phyloP scores from a whole-genome alignment of 2,888 invertebrate species.

The Portevinia maculata region DNA sequence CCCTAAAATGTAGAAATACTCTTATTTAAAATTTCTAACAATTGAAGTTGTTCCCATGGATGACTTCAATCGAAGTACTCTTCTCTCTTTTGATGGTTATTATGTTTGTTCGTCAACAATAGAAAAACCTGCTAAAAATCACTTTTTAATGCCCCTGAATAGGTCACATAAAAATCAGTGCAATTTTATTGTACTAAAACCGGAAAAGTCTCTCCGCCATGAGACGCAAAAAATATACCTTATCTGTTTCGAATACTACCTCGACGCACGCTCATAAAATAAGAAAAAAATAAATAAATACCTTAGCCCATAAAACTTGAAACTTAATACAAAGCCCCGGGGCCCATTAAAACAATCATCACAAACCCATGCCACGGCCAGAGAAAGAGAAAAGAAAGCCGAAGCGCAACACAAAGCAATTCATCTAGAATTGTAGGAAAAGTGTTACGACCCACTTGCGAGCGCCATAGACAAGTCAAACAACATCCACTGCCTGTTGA shows the following conservation, averaged over 20 bases:
- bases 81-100: background rate
- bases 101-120: slow-evolving; percentile 4
- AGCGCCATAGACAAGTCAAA: slow-evolving; percentile 45
- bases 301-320: slow-evolving; percentile 43
- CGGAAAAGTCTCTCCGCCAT: slow-evolving; percentile 1
- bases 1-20: too few species aligned
- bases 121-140: slow-evolving; percentile 16
- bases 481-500: slow-evolving; percentile 37
- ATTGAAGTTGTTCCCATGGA: too few species aligned
- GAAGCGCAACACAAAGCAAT: slow-evolving; percentile 22
- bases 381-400: slow-evolving; percentile 60
- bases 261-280: background rate
- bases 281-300: background rate
- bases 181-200: slow-evolving; percentile 3
- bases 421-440: slow-evolving; percentile 40
- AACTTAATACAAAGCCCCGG: slow-evolving; percentile 8
- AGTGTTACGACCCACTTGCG: slow-evolving; percentile 62
- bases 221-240: background rate
- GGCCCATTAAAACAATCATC: slow-evolving; percentile 14
- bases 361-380: slow-evolving; percentile 21
- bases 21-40: too few species aligned
- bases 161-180: slow-evolving; percentile 40
- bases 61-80: too few species aligned
- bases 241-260: slow-evolving; percentile 5
- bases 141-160: slow-evolving; percentile 30